Evolutionary conservation across 2,888 invertebrate genomes (phyloP).

Genomic region (Artemia sinica): DNA sequence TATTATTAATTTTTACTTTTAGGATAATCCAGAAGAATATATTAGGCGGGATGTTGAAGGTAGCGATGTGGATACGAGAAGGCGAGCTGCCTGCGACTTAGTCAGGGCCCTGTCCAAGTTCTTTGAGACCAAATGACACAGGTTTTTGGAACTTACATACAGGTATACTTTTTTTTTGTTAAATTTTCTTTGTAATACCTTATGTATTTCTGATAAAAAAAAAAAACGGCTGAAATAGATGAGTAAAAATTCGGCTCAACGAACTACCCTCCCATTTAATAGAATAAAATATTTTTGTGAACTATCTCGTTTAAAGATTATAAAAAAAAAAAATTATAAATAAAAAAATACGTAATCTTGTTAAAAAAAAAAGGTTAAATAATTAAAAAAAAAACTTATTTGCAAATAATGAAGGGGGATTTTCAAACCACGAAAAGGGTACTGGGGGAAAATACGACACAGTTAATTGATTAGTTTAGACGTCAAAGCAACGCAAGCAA

Average conservation of each 20-base stretch:
- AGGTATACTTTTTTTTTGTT: constrained; percentile 39
- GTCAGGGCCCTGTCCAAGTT: constrained; percentile 74
- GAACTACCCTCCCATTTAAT: background rate
- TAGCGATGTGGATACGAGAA: constrained; percentile 87
- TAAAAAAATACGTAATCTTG: too few species aligned
- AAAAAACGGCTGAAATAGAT: background rate
- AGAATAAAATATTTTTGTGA: too few species aligned
- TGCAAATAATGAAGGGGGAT: too few species aligned
- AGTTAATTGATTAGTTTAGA: too few species aligned
- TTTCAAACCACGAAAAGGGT: too few species aligned
- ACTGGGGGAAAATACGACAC: too few species aligned
- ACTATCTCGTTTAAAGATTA: too few species aligned
- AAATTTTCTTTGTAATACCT: constrained; percentile 15
- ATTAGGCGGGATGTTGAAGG: constrained; percentile 92
- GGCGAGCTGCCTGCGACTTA: constrained; percentile 90
- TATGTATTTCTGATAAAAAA: constrained; percentile 9
- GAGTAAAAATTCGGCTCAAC: background rate
- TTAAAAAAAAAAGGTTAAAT: too few species aligned
- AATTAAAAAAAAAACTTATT: too few species aligned
- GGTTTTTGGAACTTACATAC: constrained; percentile 70
- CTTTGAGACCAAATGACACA: constrained; percentile 69
- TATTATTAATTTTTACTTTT: constrained; percentile 44
- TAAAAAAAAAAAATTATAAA: too few species aligned
- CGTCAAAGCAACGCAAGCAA: too few species aligned
- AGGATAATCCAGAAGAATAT: constrained; percentile 95